Base-by-base conservation (phyloP, 2,113 vertebrate genomes). In the Scalopus aquaticus region DNA sequence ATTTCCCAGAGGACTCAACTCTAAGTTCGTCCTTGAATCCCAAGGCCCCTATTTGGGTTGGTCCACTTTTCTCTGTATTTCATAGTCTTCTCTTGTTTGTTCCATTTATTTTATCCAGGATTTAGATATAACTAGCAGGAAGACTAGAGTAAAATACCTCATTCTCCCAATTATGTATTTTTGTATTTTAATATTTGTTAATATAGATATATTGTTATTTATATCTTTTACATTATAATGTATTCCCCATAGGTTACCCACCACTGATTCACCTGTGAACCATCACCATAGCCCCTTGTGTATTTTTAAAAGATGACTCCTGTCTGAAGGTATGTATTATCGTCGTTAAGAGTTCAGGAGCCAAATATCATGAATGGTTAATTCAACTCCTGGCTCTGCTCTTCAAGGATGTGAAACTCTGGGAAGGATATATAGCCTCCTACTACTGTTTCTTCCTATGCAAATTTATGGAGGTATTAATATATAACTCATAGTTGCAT, bases 71-170 rank as follows among this genome's bases (percentile, higher is more conserved):
- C 22, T 51, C 28, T 39, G 20, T 19, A 65, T 92, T 60, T 80
- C 62, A 62, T 4, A 82, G 30, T 37, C 28, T 84, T 91, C 51
- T 72, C 37, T 26, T 74, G 6, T 82, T 73, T 80, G 10, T 54
- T 91, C 91, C 67, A 83, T 85, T 91, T 93, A 39, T 79, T 24
- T 91, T 80, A 64, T 77, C 35, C 58, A 64, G 28, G 73, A 82
- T 93, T 77, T 86, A 82, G 46, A 9, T 77, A 56, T 46, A 89
- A 60, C 24, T 62, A 79, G 4, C 60, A 73, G 13, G 42, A 93
- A 26, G 54, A 77, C 0, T 72, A 89, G 0, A 72, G 22, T 81
- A n/a, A 85, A 91, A 72, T 70, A 82, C 51, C 51, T 81, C 85
- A 76, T 46, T 79, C 19, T 72, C 24, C 32, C 30, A 79, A 30